phyloP scores from a whole-genome alignment of 2,113 vertebrate genomes.

The Perccottus glenii region DNA sequence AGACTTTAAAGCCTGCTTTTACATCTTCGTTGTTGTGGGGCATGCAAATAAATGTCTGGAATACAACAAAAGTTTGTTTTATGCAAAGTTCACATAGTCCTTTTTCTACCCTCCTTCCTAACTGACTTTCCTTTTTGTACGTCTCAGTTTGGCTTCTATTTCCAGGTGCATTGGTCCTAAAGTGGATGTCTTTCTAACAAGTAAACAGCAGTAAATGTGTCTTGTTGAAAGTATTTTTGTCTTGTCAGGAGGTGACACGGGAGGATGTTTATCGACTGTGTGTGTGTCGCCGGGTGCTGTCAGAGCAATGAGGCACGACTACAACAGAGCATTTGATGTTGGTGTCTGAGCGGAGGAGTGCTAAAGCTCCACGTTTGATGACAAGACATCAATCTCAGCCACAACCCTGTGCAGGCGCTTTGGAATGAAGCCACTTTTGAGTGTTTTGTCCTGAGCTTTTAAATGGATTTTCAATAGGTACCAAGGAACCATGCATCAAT shows the following conservation, averaged over 20 bases:
- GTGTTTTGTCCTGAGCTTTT: neutral
- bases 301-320: constrained; percentile 52
- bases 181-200: constrained; percentile 7
- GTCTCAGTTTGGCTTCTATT: neutral
- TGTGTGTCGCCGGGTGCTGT: constrained; percentile 58
- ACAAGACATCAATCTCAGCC: constrained; percentile 45
- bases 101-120: neutral
- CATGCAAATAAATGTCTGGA: neutral
- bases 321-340: constrained; percentile 56
- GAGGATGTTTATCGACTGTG: constrained; percentile 52
- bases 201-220: constrained; percentile 29
- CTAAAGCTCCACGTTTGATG: constrained; percentile 40
- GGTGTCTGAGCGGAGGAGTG: constrained; percentile 41
- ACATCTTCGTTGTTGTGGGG: neutral
- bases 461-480: constrained; percentile 14
- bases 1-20: neutral
- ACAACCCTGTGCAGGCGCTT: constrained; percentile 12
- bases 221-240: constrained; percentile 12
- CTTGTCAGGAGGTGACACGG: constrained; percentile 53
- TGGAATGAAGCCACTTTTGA: constrained; percentile 12
- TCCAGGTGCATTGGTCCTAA: neutral
- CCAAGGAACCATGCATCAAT: neutral
- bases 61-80: neutral
- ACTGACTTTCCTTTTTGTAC: neutral
- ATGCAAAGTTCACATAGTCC: neutral